Evolutionary conservation across 2,797 vertebrate species (phyloP).

Genomic region (Parauchenoglanis punctatus): DNA sequence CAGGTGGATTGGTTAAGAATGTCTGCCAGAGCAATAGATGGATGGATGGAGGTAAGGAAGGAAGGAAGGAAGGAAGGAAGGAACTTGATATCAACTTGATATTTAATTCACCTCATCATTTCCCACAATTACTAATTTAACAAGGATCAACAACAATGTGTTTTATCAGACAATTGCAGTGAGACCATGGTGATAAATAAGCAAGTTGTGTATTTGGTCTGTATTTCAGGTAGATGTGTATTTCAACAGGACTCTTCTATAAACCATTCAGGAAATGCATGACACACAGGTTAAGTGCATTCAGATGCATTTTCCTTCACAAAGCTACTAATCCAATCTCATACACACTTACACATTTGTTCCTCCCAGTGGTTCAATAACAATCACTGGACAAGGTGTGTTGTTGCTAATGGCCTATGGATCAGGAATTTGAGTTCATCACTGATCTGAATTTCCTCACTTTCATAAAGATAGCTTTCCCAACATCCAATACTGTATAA

Average conservation of each 20-base stretch:
- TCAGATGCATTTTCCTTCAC: not conserved
- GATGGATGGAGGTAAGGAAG: not conserved
- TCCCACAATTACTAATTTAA: not conserved
- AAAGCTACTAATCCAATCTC: not conserved
- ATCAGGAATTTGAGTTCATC: not conserved
- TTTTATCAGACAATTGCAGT: not conserved
- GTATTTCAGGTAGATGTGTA: not conserved
- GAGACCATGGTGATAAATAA: not conserved
- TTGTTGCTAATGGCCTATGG: not conserved
- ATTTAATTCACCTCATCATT: not conserved
- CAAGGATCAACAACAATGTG: not conserved
- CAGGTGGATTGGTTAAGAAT: not conserved
- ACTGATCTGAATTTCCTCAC: not conserved
- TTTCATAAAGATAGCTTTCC: not conserved
- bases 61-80: not conserved
- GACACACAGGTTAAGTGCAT: not conserved
- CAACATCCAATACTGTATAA: not conserved
- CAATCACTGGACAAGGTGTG: not conserved
- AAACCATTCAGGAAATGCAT: not conserved
- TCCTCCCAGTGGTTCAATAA: not conserved
- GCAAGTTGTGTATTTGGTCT: not conserved
- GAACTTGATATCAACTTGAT: not conserved
- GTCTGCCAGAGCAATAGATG: not conserved
- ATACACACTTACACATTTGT: slow-evolving; percentile 1
- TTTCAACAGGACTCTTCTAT: not conserved